These are phyloP conservation scores for Adelognathus sp. DNA, from an alignment of 2,888 invertebrate species.

Conservation along the genomic window DNA sequence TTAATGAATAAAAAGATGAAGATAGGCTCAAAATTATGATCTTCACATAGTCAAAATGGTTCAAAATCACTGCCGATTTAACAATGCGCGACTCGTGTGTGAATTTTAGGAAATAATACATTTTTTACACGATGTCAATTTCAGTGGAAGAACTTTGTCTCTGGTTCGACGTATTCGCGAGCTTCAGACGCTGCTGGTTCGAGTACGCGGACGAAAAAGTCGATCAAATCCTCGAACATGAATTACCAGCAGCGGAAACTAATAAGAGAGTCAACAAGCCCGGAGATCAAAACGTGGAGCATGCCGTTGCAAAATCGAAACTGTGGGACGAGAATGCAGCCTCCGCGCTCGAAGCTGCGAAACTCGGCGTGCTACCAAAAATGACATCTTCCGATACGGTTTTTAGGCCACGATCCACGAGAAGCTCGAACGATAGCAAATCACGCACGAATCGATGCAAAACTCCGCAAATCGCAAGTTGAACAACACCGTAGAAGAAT, in stretches of 20 bases:
- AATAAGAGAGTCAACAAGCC: not conserved
- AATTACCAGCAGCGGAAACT: not conserved
- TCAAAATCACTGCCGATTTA: no score
- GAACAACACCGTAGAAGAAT: not conserved
- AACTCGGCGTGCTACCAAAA: not conserved
- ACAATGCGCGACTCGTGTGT: no score
- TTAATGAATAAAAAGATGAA: not conserved
- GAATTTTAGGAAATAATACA: no score
- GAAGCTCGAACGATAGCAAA: constrained; percentile 35
- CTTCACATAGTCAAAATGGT: no score
- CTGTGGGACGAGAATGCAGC: not conserved
- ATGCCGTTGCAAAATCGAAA: constrained; percentile 21
- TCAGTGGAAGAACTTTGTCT: constrained; percentile 71
- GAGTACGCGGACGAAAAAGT: constrained; percentile 60
- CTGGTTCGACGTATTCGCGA: constrained; percentile 68
- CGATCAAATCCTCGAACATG: not conserved
- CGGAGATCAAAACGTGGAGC: constrained; percentile 9
- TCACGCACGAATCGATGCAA: not conserved
- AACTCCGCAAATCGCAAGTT: not conserved
- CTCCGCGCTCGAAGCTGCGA: not conserved
- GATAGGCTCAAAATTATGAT: constrained; percentile 61
- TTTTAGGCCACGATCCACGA: constrained; percentile 15
- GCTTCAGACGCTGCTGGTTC: constrained; percentile 67
- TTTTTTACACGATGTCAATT: no score
- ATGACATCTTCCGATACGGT: constrained; percentile 16